Evolutionary conservation across 2,888 invertebrate species (phyloP), one percentile per base, ranked within the genome.

Genomic region (Cryptocephalus moraei): DNA sequence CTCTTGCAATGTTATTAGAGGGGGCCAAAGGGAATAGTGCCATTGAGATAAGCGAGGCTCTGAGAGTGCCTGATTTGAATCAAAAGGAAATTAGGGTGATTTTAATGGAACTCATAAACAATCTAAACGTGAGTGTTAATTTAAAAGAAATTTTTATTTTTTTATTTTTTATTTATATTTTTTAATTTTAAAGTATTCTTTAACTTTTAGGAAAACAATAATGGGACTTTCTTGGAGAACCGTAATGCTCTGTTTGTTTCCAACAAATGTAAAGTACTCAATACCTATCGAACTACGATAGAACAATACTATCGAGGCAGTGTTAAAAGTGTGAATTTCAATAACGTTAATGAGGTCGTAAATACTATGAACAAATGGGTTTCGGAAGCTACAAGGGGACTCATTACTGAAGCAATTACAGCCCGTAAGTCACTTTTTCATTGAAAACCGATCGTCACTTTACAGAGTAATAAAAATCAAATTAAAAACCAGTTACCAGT

Each of bases 331-430:
- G 51, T 81, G 0, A 73, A 82, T 63, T 82, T 81, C 55, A 55
- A 50, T 1, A 66, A 80, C 46, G 53, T 73, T 0, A 54, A 56
- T 0, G 52, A 50, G 8, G 69, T 79, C 0, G 71, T 74, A 0
- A 54, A 65, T 2, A 48, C 55, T 0, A 79, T 86, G 32, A 85
- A 86, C 58, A 60, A 63, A 4, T 85, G 83, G 83, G 77, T 79
- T 4, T 68, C 62, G 4, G 60, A 67, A 1, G 68, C 70, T 11
- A 85, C 84, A 0, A 69, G 71, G 12, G 78, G 79, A 9, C 65
- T 75, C 8, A 80, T 86, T 44, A 50, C 40, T 22, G 50, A 56
- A 47, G 46, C 58, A 14, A 47, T 58, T 10, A 52, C 49, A 22
- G 11, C 50, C 44, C 47, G 59, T 59, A 51, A 50, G 54, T 48